These are phyloP conservation scores for Hecatera dysodea DNA, from an alignment of 2,888 invertebrate genomes.

Conservation along the genomic window DNA sequence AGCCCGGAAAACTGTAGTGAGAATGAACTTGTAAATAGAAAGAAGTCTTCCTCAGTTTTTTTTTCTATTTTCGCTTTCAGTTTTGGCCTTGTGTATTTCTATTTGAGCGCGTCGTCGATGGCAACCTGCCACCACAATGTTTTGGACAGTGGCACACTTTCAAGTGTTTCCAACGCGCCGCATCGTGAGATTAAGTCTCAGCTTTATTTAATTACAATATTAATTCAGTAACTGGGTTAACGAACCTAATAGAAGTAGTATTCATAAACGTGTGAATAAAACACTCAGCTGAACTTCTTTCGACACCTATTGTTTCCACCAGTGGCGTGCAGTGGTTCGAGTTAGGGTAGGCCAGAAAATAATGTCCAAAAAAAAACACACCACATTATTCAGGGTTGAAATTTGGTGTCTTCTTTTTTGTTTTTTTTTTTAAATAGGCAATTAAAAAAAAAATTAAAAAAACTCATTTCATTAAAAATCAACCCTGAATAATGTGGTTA, in stretches of 20 bases:
- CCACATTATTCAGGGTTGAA: too few relatives aligned
- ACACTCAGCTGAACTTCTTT: constrained; percentile 75
- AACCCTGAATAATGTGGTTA: too few relatives aligned
- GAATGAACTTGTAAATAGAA: constrained; percentile 63
- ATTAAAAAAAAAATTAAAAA: too few relatives aligned
- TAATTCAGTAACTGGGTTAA: constrained; percentile 89
- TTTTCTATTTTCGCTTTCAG: constrained; percentile 83
- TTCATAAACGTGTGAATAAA: constrained; percentile 85
- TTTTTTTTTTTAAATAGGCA: too few relatives aligned
- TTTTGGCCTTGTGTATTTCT: constrained; percentile 86
- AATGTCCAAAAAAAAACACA: too few relatives aligned
- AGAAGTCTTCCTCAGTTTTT: constrained; percentile 69
- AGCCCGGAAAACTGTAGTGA: constrained; percentile 54
- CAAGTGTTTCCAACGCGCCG: constrained; percentile 70
- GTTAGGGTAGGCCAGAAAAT: too few relatives aligned
- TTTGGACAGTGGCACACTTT: constrained; percentile 85
- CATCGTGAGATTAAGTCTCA: constrained; percentile 74
- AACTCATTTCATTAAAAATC: too few relatives aligned
- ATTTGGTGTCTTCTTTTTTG: too few relatives aligned
- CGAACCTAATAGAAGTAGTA: constrained; percentile 84
- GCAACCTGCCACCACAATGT: constrained; percentile 86
- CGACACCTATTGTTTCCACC: constrained; percentile 79
- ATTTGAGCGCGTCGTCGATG: constrained; percentile 80
- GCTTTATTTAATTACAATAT: constrained; percentile 84
- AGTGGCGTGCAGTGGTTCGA: too few relatives aligned